phyloP scores from a whole-genome alignment of 2,797 vertebrate genomes.

The Alectoris magna region DNA sequence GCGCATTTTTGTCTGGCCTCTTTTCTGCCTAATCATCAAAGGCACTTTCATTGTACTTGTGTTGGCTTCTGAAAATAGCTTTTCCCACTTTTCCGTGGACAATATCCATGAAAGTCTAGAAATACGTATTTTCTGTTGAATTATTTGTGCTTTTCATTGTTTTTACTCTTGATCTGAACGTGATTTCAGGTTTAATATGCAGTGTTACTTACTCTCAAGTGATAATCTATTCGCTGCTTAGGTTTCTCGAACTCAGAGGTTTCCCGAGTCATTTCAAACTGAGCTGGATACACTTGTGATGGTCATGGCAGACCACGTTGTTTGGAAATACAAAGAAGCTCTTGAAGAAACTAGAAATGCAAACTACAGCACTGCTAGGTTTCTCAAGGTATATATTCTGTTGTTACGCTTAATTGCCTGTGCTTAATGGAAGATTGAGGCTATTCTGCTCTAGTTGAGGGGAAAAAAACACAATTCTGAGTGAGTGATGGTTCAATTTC shows the following conservation, averaged over 20 bases:
- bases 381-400: constrained; percentile 88
- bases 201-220: neutral
- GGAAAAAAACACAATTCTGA: neutral
- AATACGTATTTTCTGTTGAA: neutral
- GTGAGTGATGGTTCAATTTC: neutral
- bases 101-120: neutral
- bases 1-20: neutral
- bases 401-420: neutral
- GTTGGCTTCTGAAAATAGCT: neutral
- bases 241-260: constrained; percentile 90
- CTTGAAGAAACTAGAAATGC: constrained; percentile 92
- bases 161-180: neutral
- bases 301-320: constrained; percentile 91
- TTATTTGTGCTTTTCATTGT: neutral
- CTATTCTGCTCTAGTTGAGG: neutral
- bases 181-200: neutral
- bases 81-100: neutral
- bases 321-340: constrained; percentile 92
- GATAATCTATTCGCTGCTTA: constrained; percentile 64
- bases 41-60: neutral
- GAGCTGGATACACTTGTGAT: constrained; percentile 91
- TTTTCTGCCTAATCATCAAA: neutral
- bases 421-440: neutral
- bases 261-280: constrained; percentile 90
- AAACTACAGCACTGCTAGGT: constrained; percentile 90